Evolutionary conservation across 2,888 invertebrate genomes (phyloP).

Genomic region (Eupithecia exiguata): DNA sequence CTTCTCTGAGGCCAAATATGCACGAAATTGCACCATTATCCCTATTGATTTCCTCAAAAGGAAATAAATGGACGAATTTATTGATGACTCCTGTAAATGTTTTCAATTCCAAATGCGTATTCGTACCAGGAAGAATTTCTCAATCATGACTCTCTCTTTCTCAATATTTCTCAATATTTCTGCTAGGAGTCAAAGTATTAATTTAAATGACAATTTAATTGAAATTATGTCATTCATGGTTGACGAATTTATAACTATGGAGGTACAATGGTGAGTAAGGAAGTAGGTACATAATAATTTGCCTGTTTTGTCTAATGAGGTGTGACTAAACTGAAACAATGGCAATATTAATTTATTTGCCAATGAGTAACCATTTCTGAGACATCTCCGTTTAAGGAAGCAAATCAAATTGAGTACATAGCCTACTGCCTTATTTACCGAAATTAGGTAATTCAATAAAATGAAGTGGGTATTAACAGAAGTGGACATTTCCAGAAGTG

Average conservation of each 20-base stretch:
- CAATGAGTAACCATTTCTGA: slow-evolving; percentile 1
- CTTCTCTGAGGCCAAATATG: neutral
- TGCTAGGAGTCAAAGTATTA: neutral
- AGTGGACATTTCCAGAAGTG: no score
- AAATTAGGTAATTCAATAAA: neutral
- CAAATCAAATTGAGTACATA: neutral
- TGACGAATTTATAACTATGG: neutral
- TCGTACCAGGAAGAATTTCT: slow-evolving; percentile 7
- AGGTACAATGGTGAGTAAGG: neutral
- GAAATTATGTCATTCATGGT: slow-evolving; percentile 5
- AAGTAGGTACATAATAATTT: neutral
- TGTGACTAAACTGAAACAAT: slow-evolving; percentile 35
- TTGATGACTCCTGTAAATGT: neutral
- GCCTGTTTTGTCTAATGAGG: slow-evolving; percentile 12
- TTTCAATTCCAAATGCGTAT: neutral
- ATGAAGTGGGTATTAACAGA: no score
- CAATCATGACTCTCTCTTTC: no score
- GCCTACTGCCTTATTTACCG: neutral
- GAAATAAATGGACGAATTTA: neutral
- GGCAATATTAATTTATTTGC: slow-evolving; percentile 14
- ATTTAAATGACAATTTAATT: slow-evolving; percentile 2
- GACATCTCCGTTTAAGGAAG: neutral
- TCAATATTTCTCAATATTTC: no score
- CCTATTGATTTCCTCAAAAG: neutral
- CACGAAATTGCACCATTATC: neutral